A percentile compares a stretch with the other conserved stretches of the same genome.
Evolutionary conservation across 2,797 vertebrate species (phyloP).

Genomic region (Melanogrammus aeglefinus): DNA sequence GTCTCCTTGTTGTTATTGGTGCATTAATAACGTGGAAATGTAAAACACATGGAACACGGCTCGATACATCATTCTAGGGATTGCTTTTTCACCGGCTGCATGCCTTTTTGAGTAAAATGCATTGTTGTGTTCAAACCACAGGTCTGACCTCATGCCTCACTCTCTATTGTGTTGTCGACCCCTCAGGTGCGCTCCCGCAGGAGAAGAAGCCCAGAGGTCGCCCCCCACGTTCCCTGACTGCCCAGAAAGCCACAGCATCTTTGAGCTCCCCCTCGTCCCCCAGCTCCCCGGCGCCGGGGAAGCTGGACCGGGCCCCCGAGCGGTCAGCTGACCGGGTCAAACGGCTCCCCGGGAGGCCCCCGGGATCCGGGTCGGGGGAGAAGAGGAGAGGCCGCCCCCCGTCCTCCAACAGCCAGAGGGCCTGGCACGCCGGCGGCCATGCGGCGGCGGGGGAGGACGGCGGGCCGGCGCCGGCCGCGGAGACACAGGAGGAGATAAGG

Average conservation of each 20-base stretch:
- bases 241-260: constrained; percentile 77
- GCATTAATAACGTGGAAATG: background rate
- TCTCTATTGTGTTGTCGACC: constrained; percentile 27
- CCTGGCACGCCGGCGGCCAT: constrained; percentile 64
- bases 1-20: background rate
- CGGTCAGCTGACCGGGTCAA: constrained; percentile 84
- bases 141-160: background rate
- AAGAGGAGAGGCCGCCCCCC: constrained; percentile 94
- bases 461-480: constrained; percentile 71
- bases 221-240: constrained; percentile 84
- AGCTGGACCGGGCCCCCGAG: constrained; percentile 72
- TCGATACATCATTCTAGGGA: background rate
- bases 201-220: constrained; percentile 94
- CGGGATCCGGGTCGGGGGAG: constrained; percentile 81
- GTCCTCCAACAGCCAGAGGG: constrained; percentile 66
- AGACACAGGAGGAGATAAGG: constrained; percentile 76
- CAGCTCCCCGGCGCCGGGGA: constrained; percentile 73
- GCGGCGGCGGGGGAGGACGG: constrained; percentile 73
- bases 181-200: constrained; percentile 74
- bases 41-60: background rate
- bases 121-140: background rate
- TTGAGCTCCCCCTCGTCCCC: constrained; percentile 75
- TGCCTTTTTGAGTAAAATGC: background rate
- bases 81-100: background rate
- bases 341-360: constrained; percentile 85